Percentiles rank a stretch among this genome's conserved stretches.
phyloP scores from a whole-genome alignment of 64 coral and sea anemone genomes.

The Trachythela sp. region DNA sequence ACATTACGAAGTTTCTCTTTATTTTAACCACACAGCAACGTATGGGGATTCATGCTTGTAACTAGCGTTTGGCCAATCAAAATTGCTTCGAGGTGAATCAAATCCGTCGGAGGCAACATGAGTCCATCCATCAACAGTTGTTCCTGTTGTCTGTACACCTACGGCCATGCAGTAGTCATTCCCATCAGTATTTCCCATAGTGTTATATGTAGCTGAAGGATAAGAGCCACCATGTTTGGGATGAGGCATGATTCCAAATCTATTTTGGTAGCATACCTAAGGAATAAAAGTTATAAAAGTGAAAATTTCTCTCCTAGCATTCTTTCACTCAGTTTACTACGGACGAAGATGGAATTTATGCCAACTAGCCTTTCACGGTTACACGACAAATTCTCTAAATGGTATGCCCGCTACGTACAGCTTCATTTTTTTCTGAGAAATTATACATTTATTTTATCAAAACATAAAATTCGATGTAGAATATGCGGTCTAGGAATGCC shows the following conservation, averaged over 20 bases:
- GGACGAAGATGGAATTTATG: no score
- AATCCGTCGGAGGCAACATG: conserved; percentile 41
- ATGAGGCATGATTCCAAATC: background rate
- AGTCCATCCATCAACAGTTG: conserved; percentile 46
- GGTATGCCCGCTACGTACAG: no score
- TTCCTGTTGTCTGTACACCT: conserved; percentile 30
- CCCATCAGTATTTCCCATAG: background rate
- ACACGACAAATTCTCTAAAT: no score
- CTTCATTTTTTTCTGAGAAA: no score
- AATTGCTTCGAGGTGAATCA: conserved; percentile 49
- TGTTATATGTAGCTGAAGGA: background rate
- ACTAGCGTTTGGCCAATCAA: conserved; percentile 40
- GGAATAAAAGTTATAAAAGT: background rate
- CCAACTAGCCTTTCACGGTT: no score
- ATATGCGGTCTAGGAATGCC: no score
- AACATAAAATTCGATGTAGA: no score
- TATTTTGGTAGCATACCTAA: background rate
- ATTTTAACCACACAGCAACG: conserved; percentile 40
- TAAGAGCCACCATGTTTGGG: background rate
- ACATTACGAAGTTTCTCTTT: no score
- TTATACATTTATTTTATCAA: no score
- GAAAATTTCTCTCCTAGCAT: background rate
- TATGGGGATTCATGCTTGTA: conserved; percentile 2
- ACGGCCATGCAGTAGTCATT: conserved; percentile 73
- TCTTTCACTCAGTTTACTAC: no score